A percentile compares a stretch with the other conserved stretches of the same genome.
These are phyloP conservation scores for Palloptera scutellata DNA, from an alignment of 2,888 invertebrate genomes.

Conservation along the genomic window DNA sequence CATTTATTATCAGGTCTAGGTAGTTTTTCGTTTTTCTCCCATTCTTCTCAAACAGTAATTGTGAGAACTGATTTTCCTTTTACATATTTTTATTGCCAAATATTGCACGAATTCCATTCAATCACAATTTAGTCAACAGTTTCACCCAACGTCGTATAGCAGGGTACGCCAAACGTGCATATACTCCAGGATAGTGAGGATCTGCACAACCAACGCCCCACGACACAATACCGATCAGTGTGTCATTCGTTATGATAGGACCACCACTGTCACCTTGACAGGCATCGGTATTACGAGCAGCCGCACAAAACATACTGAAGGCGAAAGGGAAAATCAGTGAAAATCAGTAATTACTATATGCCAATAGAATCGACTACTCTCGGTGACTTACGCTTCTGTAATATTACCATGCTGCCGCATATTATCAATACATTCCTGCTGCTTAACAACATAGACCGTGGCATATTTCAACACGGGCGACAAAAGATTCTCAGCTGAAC, in stretches of 20 bases:
- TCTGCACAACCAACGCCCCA: conserved; percentile 62
- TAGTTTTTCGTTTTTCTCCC: no score
- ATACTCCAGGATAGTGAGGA: conserved; percentile 59
- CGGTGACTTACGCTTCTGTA: conserved; percentile 54
- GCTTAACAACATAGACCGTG: conserved; percentile 53
- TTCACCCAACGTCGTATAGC: conserved; percentile 57
- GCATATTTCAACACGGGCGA: conserved; percentile 54
- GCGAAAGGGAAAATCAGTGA: background rate
- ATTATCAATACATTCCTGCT: conserved; percentile 47
- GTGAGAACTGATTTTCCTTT: no score
- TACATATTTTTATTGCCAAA: no score
- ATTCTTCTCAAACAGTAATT: no score
- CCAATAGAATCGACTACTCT: background rate
- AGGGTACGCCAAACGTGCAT: conserved; percentile 54
- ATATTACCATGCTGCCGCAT: conserved; percentile 53
- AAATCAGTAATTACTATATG: background rate
- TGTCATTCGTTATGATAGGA: conserved; percentile 51
- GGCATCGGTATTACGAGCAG: conserved; percentile 56
- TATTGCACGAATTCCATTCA: background rate
- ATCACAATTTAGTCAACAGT: conserved; percentile 51
- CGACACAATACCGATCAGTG: conserved; percentile 56
- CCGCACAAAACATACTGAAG: conserved; percentile 59
- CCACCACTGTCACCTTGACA: conserved; percentile 62
- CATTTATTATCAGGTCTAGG: no score
- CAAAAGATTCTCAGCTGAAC: conserved; percentile 47